A percentile compares a stretch with the other conserved stretches of the same genome.
These are phyloP conservation scores for Trachelipus rathkii DNA, from an alignment of 1,140 invertebrate species.

Conservation along the genomic window DNA sequence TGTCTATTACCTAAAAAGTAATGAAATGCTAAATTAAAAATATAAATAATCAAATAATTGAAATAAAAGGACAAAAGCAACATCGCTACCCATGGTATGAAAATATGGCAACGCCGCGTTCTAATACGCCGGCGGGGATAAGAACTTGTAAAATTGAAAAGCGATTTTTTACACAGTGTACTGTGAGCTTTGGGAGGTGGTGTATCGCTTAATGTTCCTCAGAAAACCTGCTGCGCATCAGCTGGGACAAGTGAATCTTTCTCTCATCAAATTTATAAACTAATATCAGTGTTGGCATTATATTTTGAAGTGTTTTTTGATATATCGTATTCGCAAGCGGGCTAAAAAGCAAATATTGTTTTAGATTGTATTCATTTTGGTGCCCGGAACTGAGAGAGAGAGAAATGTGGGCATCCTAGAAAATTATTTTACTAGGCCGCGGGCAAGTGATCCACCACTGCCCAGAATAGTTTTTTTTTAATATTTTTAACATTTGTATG, in stretches of 20 bases:
- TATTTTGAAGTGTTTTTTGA: background rate
- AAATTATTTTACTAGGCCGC: slow-evolving; percentile 8
- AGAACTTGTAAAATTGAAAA: slow-evolving; percentile 2
- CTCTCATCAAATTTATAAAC: background rate
- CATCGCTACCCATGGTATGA: background rate
- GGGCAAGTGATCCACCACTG: slow-evolving; percentile 5
- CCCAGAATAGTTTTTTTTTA: background rate
- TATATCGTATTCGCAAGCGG: background rate
- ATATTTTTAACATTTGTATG: background rate
- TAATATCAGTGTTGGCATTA: background rate
- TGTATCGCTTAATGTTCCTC: background rate
- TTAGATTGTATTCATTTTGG: background rate
- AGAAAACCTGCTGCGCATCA: slow-evolving; percentile 1
- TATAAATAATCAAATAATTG: background rate
- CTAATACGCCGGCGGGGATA: background rate
- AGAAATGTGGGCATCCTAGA: background rate
- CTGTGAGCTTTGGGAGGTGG: background rate
- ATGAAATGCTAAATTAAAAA: background rate
- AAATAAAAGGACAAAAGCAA: background rate
- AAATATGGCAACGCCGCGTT: background rate
- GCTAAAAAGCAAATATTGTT: background rate
- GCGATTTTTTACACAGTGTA: background rate
- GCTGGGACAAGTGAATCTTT: background rate
- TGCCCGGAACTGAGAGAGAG: background rate
- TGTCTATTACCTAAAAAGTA: background rate